Percentiles rank a stretch among this genome's conserved stretches.
These are phyloP conservation scores for Columbina picui DNA, from an alignment of 2,113 vertebrate species.

Conservation along the genomic window DNA sequence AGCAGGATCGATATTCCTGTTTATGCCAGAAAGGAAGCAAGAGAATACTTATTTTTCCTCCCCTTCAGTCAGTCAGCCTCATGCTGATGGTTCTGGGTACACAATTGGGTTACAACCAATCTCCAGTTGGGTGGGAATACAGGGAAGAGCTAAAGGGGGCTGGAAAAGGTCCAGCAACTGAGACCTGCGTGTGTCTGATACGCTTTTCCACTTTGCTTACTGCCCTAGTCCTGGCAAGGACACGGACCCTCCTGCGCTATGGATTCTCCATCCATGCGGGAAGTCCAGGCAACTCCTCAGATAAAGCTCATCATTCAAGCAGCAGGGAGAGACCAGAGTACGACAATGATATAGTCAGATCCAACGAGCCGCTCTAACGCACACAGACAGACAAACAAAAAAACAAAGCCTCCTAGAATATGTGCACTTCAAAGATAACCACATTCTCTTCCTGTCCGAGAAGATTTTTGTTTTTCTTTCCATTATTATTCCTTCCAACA, in stretches of 20 bases:
- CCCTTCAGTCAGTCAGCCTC: constrained; percentile 69
- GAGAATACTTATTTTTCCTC: constrained; percentile 52
- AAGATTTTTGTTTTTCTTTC: constrained; percentile 13
- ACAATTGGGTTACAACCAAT: constrained; percentile 44
- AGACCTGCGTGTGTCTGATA: constrained; percentile 26
- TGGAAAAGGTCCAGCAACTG: constrained; percentile 22
- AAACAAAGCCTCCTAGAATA: constrained; percentile 67
- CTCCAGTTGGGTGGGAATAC: constrained; percentile 42
- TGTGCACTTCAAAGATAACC: constrained; percentile 71
- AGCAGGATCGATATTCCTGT: constrained; percentile 53
- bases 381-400: constrained; percentile 64
- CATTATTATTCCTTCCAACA: constrained; percentile 69
- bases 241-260: constrained; percentile 30
- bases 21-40: constrained; percentile 68
- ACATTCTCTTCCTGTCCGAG: constrained; percentile 66
- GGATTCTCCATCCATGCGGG: constrained; percentile 5
- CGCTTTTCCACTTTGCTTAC: constrained; percentile 24
- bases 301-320: constrained; percentile 70
- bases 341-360: constrained; percentile 52
- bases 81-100: constrained; percentile 36
- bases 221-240: constrained; percentile 60
- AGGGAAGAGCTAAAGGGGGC: constrained; percentile 36
- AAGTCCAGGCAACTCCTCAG: constrained; percentile 61
- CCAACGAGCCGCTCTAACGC: constrained; percentile 58
- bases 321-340: constrained; percentile 69